These are phyloP conservation scores for Diplosoma virens DNA, from an alignment of 23 tunicate genomes.

Conservation along the genomic window DNA sequence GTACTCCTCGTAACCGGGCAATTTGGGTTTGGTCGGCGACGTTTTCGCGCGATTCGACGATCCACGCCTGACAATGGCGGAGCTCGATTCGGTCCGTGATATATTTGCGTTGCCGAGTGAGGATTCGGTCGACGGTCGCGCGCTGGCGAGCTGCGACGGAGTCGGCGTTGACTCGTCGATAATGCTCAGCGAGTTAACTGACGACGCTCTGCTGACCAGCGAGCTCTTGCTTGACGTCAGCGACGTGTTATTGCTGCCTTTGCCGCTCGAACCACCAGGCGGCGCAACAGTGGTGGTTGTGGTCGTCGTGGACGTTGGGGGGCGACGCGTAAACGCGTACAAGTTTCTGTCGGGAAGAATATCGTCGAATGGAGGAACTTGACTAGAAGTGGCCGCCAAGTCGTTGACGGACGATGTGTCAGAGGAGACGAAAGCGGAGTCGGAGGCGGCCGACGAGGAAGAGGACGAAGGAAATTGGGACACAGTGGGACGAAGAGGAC, in stretches of 20 bases:
- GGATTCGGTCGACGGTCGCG: conserved; percentile 10
- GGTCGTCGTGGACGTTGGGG: conserved; percentile 6
- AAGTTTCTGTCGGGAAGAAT: conserved; percentile 28
- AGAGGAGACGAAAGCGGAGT: conserved; percentile 47
- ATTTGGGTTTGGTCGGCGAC: not conserved
- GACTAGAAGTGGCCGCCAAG: too few relatives aligned
- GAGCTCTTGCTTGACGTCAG: conserved; percentile 53
- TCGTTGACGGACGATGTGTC: conserved; percentile 14
- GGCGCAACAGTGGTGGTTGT: conserved; percentile 28
- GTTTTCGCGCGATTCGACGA: not conserved
- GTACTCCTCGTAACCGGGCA: conserved; percentile 17
- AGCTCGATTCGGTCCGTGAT: not conserved
- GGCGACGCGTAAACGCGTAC: conserved; percentile 20
- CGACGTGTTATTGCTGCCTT: conserved; percentile 34
- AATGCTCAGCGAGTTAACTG: conserved; percentile 50
- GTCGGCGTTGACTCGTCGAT: conserved; percentile 66
- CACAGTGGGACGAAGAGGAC: conserved; percentile 30
- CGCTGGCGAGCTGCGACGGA: conserved; percentile 46
- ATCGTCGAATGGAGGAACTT: conserved; percentile 53
- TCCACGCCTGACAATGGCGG: not conserved
- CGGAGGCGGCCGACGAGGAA: conserved; percentile 54
- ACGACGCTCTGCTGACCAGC: conserved; percentile 47
- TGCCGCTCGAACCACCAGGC: conserved; percentile 1
- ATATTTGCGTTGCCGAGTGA: not conserved
- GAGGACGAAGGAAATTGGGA: conserved; percentile 33